phyloP scores from a whole-genome alignment of 2,113 vertebrate genomes.

The Nipponia nippon region DNA sequence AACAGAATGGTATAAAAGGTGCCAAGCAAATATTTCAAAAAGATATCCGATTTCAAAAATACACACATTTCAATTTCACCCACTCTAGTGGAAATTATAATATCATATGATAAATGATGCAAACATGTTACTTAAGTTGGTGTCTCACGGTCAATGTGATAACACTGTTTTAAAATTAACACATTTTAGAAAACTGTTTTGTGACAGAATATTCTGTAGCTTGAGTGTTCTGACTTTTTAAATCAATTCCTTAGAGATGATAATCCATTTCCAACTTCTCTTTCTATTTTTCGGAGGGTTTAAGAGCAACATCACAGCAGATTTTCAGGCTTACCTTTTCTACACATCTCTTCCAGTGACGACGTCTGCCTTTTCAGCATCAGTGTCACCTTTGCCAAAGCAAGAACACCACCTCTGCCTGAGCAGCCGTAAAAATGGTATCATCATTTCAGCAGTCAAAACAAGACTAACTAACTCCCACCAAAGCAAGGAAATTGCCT shows the following conservation, averaged over 20 bases:
- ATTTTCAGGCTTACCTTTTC: not conserved
- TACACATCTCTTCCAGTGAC: not conserved
- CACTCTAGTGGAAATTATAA: not conserved
- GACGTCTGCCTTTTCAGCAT: not conserved
- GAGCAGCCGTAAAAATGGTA: not conserved
- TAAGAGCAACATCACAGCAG: not conserved
- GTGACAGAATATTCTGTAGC: not conserved
- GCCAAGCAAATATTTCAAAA: not conserved
- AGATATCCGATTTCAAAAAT: not conserved
- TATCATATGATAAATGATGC: not conserved
- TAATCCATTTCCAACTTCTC: not conserved
- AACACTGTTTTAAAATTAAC: not conserved
- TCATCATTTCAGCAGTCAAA: not conserved
- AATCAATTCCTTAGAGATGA: not conserved
- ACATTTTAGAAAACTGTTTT: not conserved
- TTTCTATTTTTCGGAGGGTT: not conserved
- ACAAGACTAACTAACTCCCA: not conserved
- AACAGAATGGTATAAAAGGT: not conserved
- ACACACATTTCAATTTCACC: not conserved
- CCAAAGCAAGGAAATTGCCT: not conserved
- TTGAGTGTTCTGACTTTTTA: not conserved
- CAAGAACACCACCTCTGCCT: not conserved
- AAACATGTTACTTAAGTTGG: not conserved
- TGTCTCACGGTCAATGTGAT: not conserved
- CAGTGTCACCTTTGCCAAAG: not conserved